These are phyloP conservation scores for Upupa epops DNA, from an alignment of 2,113 vertebrate genomes.

Conservation along the genomic window DNA sequence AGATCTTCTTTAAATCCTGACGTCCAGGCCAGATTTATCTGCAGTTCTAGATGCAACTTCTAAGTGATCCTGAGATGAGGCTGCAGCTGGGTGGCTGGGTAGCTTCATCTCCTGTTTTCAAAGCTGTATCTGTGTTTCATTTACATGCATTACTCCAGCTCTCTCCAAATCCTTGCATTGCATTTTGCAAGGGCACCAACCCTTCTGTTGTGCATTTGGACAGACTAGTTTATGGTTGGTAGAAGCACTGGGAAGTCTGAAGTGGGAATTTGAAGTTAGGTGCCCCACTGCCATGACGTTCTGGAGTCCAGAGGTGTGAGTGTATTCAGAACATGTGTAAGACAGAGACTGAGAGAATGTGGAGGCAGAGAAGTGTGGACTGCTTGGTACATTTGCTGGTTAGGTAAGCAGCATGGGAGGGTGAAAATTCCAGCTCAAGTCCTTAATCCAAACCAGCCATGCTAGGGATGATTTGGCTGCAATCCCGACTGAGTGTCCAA, in stretches of 20 bases:
- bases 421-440: neutral
- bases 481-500: neutral
- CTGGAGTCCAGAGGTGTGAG: neutral
- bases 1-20: conserved; percentile 57
- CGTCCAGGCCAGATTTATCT: conserved; percentile 23
- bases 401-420: neutral
- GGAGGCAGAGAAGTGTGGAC: neutral
- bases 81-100: neutral
- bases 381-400: neutral
- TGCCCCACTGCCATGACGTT: neutral
- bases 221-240: neutral
- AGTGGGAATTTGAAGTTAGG: neutral
- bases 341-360: neutral
- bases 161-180: neutral
- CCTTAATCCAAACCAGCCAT: neutral
- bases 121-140: neutral
- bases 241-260: neutral
- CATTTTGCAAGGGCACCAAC: neutral
- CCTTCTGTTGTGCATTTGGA: neutral
- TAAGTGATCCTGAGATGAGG: neutral
- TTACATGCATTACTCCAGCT: neutral
- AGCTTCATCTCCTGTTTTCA: neutral
- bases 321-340: neutral
- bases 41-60: neutral
- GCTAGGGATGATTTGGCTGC: neutral